Evolutionary conservation across 2,888 invertebrate species (phyloP).

Genomic region (Neuroscelio doddi): DNA sequence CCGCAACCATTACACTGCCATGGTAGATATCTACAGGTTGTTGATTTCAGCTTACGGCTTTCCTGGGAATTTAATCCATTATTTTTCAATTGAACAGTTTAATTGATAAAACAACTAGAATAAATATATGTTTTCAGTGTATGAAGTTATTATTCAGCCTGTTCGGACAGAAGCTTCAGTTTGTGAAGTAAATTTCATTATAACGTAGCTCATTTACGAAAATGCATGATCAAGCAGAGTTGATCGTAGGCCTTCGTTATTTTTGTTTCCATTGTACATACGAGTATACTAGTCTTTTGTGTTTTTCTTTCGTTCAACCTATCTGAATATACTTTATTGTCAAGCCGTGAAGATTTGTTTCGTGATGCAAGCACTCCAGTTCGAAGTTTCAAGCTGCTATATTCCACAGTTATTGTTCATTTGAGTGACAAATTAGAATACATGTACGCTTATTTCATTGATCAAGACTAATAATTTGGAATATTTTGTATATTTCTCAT

Average conservation of each 20-base stretch:
- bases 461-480: slow-evolving; percentile 5
- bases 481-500: slow-evolving; percentile 2
- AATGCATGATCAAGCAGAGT: slow-evolving; percentile 19
- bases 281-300: slow-evolving; percentile 34
- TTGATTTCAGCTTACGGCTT: slow-evolving; percentile 51
- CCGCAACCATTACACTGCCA: too few relatives aligned
- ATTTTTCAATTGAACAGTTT: slow-evolving; percentile 55
- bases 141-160: slow-evolving; percentile 50
- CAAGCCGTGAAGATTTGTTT: slow-evolving; percentile 28
- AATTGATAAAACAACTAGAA: slow-evolving; percentile 53
- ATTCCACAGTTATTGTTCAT: slow-evolving; percentile 40
- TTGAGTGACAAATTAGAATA: slow-evolving; percentile 42
- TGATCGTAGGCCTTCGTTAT: slow-evolving; percentile 9
- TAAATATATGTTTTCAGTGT: slow-evolving; percentile 52
- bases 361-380: slow-evolving; percentile 26
- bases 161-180: slow-evolving; percentile 4
- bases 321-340: slow-evolving; percentile 44
- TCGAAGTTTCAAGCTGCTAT: slow-evolving; percentile 36
- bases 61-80: slow-evolving; percentile 55
- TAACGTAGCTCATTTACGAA: slow-evolving; percentile 15
- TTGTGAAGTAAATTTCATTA: slow-evolving; percentile 19
- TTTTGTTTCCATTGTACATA: slow-evolving; percentile 37
- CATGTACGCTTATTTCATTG: slow-evolving; percentile 36
- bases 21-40: slow-evolving; percentile 66
- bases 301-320: slow-evolving; percentile 32